Base-by-base conservation (phyloP, 1,140 invertebrate genomes). In the Drosophila miranda region DNA sequence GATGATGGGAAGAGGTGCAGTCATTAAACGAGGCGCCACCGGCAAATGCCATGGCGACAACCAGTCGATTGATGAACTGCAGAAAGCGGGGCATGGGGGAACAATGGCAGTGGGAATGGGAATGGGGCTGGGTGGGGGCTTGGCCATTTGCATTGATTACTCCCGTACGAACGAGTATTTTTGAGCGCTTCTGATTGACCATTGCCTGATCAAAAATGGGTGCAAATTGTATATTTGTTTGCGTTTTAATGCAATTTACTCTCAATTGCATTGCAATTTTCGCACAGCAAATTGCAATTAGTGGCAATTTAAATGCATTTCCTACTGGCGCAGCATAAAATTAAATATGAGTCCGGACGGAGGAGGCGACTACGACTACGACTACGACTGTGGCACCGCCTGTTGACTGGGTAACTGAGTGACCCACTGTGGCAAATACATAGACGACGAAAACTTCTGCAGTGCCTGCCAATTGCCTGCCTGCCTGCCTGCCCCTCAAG, bases 221-320 rank as follows among this genome's bases (percentile, higher is more conserved):
- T 41, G 38, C 6, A 64, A 54, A 64, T 58, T 60, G 38, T 63
- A 51, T 51, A 54, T 64, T 70, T 49, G 53, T 48, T 51, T 50
- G 45, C 19, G 48, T 64, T 68, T 62, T 72, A 80, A 80, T 80
- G 54, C 57, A 81, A 81, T 81, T 75, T 62, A 38, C 43, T 45
- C 52, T 60, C 45, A 81, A 81, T 76, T 57, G 73, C 73, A 62
- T 61, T 66, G 59, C 49, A 75, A 68, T 68, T 81, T 70, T 76
- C 46, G 23, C 23, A 19, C 73, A 69, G 63, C 70, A 62, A 83
- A 75, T 77, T 87, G 74, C 81, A 86, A 86, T 86, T 86, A 81
- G 69, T 64, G 76, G 50, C 81, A 74, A 84, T 84, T 83, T 62
- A 67, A 76, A 57, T 62, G 60, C 57, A 86, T 72, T 82, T 82